Percentiles rank a stretch among this genome's conserved stretches.
phyloP scores from a whole-genome alignment of 2,888 invertebrate species.

The Liodrosophila aerea region DNA sequence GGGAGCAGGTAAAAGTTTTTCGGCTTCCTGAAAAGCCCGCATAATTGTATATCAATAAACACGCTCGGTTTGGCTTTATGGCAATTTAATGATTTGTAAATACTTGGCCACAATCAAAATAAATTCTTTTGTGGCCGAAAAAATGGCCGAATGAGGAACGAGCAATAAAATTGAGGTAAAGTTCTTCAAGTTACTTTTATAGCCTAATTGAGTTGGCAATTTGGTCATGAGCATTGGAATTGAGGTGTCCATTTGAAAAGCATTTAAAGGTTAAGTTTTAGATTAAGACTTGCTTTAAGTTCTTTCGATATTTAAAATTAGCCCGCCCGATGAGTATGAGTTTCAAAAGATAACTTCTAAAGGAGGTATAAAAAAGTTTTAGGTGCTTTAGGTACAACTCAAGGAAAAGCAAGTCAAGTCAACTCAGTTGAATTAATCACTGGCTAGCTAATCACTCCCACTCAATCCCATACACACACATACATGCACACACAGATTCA shows the following conservation, averaged over 20 bases:
- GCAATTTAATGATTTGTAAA: constrained; percentile 79
- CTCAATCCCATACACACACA: not conserved
- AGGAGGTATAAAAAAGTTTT: too few species aligned
- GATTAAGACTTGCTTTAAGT: too few species aligned
- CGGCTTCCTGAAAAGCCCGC: constrained; percentile 42
- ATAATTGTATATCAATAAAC: constrained; percentile 76
- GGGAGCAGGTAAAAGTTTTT: constrained; percentile 58
- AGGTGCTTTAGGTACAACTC: not conserved
- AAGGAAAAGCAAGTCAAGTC: constrained; percentile 9
- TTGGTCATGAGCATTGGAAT: constrained; percentile 2
- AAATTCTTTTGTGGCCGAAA: constrained; percentile 54
- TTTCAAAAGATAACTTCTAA: too few species aligned
- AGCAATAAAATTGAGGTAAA: constrained; percentile 30
- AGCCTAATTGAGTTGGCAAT: constrained; percentile 45
- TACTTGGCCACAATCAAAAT: constrained; percentile 70
- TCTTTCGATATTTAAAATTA: too few species aligned
- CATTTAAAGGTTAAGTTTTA: too few species aligned
- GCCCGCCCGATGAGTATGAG: too few species aligned
- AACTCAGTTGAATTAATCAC: constrained; percentile 36
- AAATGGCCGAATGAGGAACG: constrained; percentile 12
- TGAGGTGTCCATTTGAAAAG: not conserved
- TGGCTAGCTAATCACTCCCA: constrained; percentile 46
- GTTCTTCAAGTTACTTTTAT: constrained; percentile 37
- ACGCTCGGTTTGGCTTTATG: constrained; percentile 61
- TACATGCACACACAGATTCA: not conserved